These are phyloP conservation scores for Chaunax sp. DNA, from an alignment of 2,797 vertebrate genomes.

Conservation along the genomic window DNA sequence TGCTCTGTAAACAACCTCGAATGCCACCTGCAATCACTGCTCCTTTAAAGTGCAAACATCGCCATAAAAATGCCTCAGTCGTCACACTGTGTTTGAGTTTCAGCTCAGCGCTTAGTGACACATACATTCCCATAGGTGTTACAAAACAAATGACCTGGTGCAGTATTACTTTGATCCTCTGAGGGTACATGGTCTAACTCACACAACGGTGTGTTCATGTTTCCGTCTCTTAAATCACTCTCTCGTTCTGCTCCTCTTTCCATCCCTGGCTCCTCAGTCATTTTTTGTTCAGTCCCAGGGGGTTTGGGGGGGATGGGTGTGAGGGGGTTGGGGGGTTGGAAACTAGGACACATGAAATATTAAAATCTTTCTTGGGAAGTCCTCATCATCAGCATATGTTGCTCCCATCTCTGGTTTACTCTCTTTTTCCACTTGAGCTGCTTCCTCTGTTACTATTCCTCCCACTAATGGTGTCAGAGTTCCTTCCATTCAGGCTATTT, in stretches of 20 bases:
- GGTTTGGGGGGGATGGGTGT: constrained; percentile 14
- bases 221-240: constrained; percentile 49
- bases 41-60: constrained; percentile 30
- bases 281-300: constrained; percentile 42
- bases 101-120: constrained; percentile 25
- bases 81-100: constrained; percentile 32
- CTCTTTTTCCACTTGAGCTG: constrained; percentile 45
- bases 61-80: constrained; percentile 21
- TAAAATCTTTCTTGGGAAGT: constrained; percentile 79
- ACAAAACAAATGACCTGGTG: constrained; percentile 60
- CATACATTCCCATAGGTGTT: constrained; percentile 42
- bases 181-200: constrained; percentile 39
- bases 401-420: constrained; percentile 66
- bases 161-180: constrained; percentile 55
- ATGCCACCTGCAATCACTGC: constrained; percentile 4
- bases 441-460: constrained; percentile 51
- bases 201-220: constrained; percentile 45
- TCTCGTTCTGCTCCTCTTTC: constrained; percentile 42
- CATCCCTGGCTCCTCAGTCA: constrained; percentile 57
- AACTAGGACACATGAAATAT: constrained; percentile 88
- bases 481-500: constrained; percentile 42
- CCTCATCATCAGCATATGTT: constrained; percentile 84
- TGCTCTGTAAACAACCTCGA: neutral
- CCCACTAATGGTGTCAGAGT: constrained; percentile 53
- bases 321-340: constrained; percentile 40